These are phyloP conservation scores for Caiman crocodilus DNA, from an alignment of 2,797 vertebrate species.

Conservation along the genomic window DNA sequence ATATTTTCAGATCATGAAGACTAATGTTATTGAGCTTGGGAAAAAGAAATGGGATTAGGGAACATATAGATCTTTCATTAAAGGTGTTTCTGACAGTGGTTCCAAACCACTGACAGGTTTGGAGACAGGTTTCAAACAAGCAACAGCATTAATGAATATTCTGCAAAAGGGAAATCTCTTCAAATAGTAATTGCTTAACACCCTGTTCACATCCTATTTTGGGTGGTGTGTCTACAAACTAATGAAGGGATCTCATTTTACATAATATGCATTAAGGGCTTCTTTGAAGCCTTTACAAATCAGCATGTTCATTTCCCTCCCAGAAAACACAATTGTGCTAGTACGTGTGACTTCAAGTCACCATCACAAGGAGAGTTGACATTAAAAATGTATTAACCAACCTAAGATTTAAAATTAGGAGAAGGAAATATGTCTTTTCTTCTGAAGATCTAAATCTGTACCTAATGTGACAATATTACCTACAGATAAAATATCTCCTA, in stretches of 20 bases:
- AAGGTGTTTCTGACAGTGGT: neutral
- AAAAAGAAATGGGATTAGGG: neutral
- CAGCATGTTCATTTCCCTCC: neutral
- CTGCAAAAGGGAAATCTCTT: neutral
- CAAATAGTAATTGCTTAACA: neutral
- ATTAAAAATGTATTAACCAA: neutral
- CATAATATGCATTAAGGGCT: neutral
- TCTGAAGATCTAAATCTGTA: neutral
- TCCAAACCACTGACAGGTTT: neutral
- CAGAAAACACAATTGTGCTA: neutral
- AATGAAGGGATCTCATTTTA: neutral
- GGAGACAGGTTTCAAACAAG: neutral
- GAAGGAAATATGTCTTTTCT: neutral
- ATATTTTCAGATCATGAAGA: neutral
- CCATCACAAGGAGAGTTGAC: neutral
- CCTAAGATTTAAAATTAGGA: neutral
- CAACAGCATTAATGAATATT: neutral
- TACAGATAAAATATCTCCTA: neutral
- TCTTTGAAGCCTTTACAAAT: neutral
- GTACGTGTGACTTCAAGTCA: neutral
- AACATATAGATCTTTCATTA: neutral
- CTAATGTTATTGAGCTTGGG: neutral
- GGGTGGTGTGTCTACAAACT: neutral
- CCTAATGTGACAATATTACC: neutral
- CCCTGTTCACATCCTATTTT: neutral